phyloP scores from a whole-genome alignment of 2,113 vertebrate species.

The Tenebrosternarchus preto region DNA sequence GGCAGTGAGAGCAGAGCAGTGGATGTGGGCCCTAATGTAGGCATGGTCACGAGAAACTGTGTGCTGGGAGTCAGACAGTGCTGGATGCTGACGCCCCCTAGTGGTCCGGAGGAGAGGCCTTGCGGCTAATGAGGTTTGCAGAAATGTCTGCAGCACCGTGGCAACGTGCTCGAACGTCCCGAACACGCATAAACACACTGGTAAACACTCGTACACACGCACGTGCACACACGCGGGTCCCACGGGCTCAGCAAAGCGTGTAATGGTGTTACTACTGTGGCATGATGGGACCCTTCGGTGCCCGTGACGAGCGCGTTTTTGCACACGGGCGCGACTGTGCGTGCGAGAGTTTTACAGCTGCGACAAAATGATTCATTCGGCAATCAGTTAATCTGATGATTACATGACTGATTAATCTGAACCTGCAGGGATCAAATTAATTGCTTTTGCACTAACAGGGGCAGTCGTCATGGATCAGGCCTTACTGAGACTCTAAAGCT shows the following conservation, averaged over 20 bases:
- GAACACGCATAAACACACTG: not conserved
- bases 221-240: not conserved
- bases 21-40: not conserved
- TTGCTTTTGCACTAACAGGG: constrained; percentile 18
- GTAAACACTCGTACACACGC: not conserved
- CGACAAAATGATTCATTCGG: constrained; percentile 13
- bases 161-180: not conserved
- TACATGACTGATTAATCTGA: constrained; percentile 19
- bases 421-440: constrained; percentile 2
- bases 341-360: not conserved
- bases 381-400: constrained; percentile 31
- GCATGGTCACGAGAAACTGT: not conserved
- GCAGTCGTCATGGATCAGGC: not conserved
- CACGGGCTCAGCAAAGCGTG: not conserved
- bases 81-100: not conserved
- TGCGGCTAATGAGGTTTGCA: not conserved
- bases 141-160: not conserved
- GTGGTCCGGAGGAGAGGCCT: not conserved
- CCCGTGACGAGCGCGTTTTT: not conserved
- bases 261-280: constrained; percentile 28
- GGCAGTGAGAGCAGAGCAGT: not conserved
- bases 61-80: not conserved
- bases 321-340: not conserved
- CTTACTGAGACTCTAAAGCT: not conserved
- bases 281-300: not conserved